Evolutionary conservation across 2,888 invertebrate species (phyloP), one percentile per base, ranked within the genome.

Genomic region (Sepioteuthis lessoniana): DNA sequence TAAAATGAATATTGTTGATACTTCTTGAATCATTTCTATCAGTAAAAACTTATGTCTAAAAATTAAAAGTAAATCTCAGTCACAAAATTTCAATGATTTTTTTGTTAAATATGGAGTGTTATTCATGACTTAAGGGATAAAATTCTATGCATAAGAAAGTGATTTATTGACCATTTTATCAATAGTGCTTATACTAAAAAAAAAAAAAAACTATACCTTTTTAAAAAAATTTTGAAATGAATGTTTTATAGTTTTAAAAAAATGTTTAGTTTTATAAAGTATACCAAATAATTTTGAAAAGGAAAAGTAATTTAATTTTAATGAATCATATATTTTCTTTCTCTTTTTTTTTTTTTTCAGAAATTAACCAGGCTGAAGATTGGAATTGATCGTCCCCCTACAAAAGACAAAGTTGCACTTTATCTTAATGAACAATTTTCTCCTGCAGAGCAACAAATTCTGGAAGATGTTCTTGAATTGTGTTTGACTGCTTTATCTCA

Each of bases 331-430:
- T 76, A 35, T n/a, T 76, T 35, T n/a, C 31, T 28, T 60, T 28
- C 25, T 25, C 25, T 60, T 60, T 76, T 13, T 76, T 76, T 76
- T n/a, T 76, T 42, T 31, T 92, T 92, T 42, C n/a, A 92, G 92
- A 92, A 92, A 42, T 92, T 92, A 21, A 92, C 92, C 42, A 94
- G 96, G 38, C 37, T 96, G 28, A 94, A 94, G 38, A 95, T 96
- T 60, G 96, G 96, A 46, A 96, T 96, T 37, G 96, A 95, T 90
- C 94, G 96, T 91, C 96, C 96, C 60, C 93, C 94, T 0, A 91
- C 94, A 28, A 95, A 95, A 90, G 94, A 93, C 92, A 93, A 95
- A 38, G 95, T 96, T 7, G 94, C 94, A 10, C 94, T 95, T 8
- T 96, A 96, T 94, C 96, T 96, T 19, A 94, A 96, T 90, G 93